Percentiles rank a stretch among this genome's conserved stretches.
Evolutionary conservation across 2,113 vertebrate genomes (phyloP).

Genomic region (Melanerpes aurifrons): DNA sequence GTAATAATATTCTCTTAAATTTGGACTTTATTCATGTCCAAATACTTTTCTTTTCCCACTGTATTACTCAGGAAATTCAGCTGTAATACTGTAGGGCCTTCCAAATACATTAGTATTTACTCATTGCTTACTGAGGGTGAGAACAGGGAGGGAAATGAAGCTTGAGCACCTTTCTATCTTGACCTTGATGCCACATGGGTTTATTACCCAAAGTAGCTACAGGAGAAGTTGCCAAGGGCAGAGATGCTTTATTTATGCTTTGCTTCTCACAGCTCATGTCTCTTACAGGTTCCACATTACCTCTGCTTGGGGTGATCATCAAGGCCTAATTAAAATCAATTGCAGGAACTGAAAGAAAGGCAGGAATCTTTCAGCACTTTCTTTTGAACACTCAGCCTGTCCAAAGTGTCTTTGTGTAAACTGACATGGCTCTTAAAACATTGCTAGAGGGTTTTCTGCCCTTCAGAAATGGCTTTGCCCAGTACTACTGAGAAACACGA

Average conservation of each 20-base stretch:
- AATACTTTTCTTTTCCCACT: slow-evolving; percentile 50
- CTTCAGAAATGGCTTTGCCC: neutral
- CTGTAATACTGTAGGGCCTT: neutral
- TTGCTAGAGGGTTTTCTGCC: neutral
- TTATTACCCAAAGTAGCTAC: neutral
- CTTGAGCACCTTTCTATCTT: neutral
- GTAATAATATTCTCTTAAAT: slow-evolving; percentile 20
- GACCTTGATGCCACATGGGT: neutral
- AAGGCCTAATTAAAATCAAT: neutral
- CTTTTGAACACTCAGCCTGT: neutral
- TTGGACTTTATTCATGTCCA: slow-evolving; percentile 19
- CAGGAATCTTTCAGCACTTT: neutral
- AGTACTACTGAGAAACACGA: neutral
- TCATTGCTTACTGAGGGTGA: neutral
- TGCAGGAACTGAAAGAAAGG: neutral
- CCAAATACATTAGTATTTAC: neutral
- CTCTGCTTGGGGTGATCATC: neutral
- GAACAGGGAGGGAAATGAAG: neutral
- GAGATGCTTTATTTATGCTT: neutral
- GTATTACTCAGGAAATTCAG: slow-evolving; percentile 32
- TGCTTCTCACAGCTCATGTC: neutral
- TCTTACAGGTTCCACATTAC: neutral
- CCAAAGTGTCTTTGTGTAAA: neutral
- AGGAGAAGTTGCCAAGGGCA: neutral
- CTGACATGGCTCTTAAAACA: neutral